These are phyloP conservation scores for Zaprionus davidi DNA, from an alignment of 1,140 invertebrate species.

Conservation along the genomic window DNA sequence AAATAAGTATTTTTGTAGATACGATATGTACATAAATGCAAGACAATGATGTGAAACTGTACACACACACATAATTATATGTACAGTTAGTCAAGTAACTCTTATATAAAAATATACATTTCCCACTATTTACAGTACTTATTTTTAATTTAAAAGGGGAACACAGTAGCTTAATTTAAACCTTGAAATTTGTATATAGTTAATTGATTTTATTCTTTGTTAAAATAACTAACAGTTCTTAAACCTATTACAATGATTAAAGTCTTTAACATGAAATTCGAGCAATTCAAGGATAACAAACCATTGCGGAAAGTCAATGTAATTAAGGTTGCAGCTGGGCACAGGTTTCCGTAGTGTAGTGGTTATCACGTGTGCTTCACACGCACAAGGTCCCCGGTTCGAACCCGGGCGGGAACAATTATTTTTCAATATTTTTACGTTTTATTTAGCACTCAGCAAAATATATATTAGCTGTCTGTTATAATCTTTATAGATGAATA, in stretches of 20 bases:
- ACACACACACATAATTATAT: neutral
- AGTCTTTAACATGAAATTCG: neutral
- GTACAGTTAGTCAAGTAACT: neutral
- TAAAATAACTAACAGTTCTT: neutral
- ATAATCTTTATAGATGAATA: no score
- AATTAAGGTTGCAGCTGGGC: neutral
- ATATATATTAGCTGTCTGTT: no score
- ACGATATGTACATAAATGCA: neutral
- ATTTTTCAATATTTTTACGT: neutral
- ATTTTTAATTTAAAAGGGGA: no score
- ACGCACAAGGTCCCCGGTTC: constrained; percentile 88
- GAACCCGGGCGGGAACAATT: constrained; percentile 87
- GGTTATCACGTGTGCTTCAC: constrained; percentile 88
- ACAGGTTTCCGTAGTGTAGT: constrained; percentile 72
- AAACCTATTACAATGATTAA: neutral
- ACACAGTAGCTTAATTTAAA: no score
- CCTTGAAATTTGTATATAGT: no score
- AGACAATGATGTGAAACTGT: no score
- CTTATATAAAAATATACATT: neutral
- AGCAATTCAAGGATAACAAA: neutral
- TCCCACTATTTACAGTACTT: no score
- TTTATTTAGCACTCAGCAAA: no score
- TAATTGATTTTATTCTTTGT: no score
- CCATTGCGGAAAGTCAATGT: neutral
- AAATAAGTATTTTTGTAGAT: neutral